Evolutionary conservation across 2,113 vertebrate genomes (phyloP).

Genomic region (Bettongia penicillata): DNA sequence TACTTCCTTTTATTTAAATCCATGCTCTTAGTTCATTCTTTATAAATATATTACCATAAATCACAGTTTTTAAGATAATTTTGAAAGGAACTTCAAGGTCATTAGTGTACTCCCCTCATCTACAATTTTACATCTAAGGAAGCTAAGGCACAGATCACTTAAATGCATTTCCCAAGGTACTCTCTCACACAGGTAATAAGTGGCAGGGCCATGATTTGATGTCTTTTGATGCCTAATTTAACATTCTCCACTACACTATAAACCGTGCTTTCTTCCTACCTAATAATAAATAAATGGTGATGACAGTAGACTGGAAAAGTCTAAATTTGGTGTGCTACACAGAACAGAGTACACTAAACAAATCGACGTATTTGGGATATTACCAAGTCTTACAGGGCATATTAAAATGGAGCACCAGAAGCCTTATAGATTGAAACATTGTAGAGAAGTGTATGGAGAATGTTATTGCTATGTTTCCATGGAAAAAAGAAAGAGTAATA

Average conservation of each 20-base stretch:
- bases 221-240: background rate
- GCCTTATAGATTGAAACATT: background rate
- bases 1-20: slow-evolving; percentile 20
- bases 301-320: background rate
- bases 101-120: background rate
- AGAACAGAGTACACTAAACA: background rate
- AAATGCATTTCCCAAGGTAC: background rate
- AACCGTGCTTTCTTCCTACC: background rate
- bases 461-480: background rate
- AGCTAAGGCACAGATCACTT: background rate
- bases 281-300: background rate
- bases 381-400: background rate
- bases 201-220: background rate
- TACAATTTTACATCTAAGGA: background rate
- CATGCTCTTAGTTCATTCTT: background rate
- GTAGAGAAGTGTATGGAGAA: background rate
- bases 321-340: background rate
- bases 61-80: background rate
- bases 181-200: background rate
- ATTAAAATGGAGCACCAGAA: background rate
- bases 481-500: slow-evolving; percentile 19
- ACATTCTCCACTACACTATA: background rate
- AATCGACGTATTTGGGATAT: background rate
- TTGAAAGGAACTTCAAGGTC: background rate
- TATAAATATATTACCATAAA: background rate